A percentile compares a stretch with the other conserved stretches of the same genome.
phyloP scores from a whole-genome alignment of 2,113 vertebrate species.

The Balaenoptera acutorostrata region DNA sequence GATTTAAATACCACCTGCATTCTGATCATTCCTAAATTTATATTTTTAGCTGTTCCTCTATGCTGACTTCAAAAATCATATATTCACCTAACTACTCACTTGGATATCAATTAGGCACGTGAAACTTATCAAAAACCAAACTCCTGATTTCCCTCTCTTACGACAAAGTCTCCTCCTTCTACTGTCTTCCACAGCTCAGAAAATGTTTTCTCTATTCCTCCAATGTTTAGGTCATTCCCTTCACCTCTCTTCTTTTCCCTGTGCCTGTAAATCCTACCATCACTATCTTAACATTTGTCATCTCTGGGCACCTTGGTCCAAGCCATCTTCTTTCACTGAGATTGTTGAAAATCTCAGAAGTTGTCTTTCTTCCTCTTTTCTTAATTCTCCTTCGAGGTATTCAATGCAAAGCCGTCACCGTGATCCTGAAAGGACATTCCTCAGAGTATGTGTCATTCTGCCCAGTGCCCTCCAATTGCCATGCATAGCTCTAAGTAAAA shows the following conservation, averaged over 20 bases:
- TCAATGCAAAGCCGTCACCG: not conserved
- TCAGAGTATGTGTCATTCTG: not conserved
- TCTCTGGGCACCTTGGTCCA: not conserved
- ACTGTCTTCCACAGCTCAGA: not conserved
- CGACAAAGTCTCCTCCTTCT: not conserved
- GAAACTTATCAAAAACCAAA: not conserved
- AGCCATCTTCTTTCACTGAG: not conserved
- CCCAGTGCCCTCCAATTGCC: not conserved
- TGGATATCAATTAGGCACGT: not conserved
- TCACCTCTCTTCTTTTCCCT: not conserved
- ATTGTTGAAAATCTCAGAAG: not conserved
- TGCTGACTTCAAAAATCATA: not conserved
- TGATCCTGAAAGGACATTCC: not conserved
- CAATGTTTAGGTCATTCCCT: not conserved
- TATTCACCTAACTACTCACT: not conserved
- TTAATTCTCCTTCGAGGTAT: not conserved
- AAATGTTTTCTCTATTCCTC: not conserved
- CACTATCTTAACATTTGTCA: not conserved
- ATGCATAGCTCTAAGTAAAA: fast-evolving
- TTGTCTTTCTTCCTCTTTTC: not conserved
- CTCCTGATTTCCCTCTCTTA: not conserved
- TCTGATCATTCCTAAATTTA: not conserved
- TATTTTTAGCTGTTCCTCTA: not conserved
- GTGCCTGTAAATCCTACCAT: not conserved
- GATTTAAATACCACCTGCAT: not conserved